Percentiles rank a stretch among this genome's conserved stretches.
Conservation (phyloP, 2,888 invertebrate genomes). For the Steromphala cineraria region DNA sequence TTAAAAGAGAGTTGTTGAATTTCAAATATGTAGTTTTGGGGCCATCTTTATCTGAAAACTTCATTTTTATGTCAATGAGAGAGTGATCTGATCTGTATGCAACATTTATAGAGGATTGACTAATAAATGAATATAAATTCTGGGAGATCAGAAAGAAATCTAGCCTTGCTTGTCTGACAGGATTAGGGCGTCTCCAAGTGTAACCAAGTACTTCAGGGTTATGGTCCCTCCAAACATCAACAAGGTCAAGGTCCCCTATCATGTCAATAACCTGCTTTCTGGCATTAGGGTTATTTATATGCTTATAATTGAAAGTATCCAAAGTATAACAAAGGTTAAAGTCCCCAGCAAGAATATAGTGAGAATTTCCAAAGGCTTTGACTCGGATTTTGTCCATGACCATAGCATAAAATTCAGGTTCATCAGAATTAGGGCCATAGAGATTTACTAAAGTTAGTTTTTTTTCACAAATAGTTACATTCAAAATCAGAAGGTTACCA, state of each 20-base stretch:
- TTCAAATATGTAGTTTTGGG: constrained; percentile 11
- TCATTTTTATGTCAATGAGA: not conserved
- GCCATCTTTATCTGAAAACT: too few relatives aligned
- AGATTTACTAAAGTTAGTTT: not conserved
- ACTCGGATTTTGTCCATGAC: not conserved
- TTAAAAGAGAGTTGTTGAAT: constrained; percentile 24
- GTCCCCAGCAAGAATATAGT: not conserved
- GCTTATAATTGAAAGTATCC: constrained; percentile 13
- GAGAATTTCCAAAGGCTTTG: not conserved
- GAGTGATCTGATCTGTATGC: constrained; percentile 25
- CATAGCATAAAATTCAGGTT: constrained; percentile 16
- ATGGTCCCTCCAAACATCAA: not conserved
- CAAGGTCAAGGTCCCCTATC: not conserved
- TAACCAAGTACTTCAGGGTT: not conserved
- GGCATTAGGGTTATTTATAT: not conserved
- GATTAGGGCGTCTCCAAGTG: constrained; percentile 17
- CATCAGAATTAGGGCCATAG: constrained; percentile 25
- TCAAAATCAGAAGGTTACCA: not conserved
- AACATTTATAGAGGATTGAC: not conserved
- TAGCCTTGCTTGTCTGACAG: constrained; percentile 15
- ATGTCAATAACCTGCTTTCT: not conserved
- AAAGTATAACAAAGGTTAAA: constrained; percentile 16
- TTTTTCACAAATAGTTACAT: not conserved
- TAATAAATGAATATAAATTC: not conserved
- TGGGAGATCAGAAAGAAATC: constrained; percentile 10